Evolutionary conservation across 2,113 vertebrate species (phyloP).

Genomic region (Tapirus terrestris): DNA sequence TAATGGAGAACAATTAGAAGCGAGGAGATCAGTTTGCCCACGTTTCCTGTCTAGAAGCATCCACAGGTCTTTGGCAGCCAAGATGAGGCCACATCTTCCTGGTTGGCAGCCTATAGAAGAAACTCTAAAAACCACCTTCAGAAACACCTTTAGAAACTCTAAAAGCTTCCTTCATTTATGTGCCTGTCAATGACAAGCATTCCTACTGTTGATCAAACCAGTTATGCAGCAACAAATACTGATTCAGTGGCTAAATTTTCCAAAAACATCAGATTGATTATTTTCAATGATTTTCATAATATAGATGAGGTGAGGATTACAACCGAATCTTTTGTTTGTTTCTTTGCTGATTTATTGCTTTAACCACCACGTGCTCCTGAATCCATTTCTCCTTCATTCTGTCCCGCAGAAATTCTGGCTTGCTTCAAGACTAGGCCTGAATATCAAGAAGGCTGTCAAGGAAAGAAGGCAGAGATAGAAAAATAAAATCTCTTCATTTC

Average conservation of each 20-base stretch:
- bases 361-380: background rate
- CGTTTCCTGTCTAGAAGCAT: background rate
- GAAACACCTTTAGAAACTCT: no score
- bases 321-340: background rate
- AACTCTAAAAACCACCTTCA: background rate
- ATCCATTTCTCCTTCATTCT: background rate
- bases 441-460: background rate
- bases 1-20: background rate
- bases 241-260: background rate
- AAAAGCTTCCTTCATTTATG: background rate
- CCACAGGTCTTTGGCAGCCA: background rate
- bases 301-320: background rate
- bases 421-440: background rate
- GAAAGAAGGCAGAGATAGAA: background rate
- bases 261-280: background rate
- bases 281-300: background rate
- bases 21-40: background rate
- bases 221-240: background rate
- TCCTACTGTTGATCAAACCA: background rate
- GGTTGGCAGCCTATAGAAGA: rapidly evolving
- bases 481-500: background rate
- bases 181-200: background rate
- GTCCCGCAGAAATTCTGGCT: background rate
- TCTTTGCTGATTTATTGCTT: background rate
- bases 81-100: background rate